Conservation (phyloP, 2,888 invertebrate genomes). For the Eupeodes latifasciatus region DNA sequence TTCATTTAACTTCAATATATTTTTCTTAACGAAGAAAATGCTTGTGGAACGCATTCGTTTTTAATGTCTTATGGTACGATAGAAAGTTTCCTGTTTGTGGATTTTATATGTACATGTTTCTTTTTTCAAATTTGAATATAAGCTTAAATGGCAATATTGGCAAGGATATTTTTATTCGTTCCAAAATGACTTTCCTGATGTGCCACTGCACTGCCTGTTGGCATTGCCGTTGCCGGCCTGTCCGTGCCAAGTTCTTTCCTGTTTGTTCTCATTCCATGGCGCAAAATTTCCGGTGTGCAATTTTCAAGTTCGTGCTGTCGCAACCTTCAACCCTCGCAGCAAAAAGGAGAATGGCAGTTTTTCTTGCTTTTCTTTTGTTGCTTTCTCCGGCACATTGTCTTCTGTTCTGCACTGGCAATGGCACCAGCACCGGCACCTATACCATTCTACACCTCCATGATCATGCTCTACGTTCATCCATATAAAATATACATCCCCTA, state of each 20-base stretch:
- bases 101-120: too few species aligned
- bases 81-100: neutral
- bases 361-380: slow-evolving; percentile 22
- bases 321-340: slow-evolving; percentile 72
- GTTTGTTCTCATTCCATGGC: slow-evolving; percentile 52
- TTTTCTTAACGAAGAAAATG: too few species aligned
- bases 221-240: slow-evolving; percentile 27
- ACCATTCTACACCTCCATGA: neutral
- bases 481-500: slow-evolving; percentile 18
- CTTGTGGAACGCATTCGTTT: neutral
- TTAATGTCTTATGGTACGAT: neutral
- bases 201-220: slow-evolving; percentile 32
- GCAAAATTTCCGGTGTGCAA: slow-evolving; percentile 62
- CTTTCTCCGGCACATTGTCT: slow-evolving; percentile 63
- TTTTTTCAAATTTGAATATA: neutral
- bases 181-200: neutral
- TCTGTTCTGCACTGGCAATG: slow-evolving; percentile 70
- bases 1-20: too few species aligned
- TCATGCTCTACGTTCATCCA: neutral
- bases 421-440: slow-evolving; percentile 59
- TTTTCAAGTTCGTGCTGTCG: slow-evolving; percentile 75
- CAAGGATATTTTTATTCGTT: neutral
- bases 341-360: slow-evolving; percentile 35
- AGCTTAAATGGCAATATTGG: neutral
- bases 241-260: slow-evolving; percentile 68